phyloP scores from a whole-genome alignment of 30 jellyfish, hydroid and myxozoan genomes.

The Hydractinia symbiolongicarpus region DNA sequence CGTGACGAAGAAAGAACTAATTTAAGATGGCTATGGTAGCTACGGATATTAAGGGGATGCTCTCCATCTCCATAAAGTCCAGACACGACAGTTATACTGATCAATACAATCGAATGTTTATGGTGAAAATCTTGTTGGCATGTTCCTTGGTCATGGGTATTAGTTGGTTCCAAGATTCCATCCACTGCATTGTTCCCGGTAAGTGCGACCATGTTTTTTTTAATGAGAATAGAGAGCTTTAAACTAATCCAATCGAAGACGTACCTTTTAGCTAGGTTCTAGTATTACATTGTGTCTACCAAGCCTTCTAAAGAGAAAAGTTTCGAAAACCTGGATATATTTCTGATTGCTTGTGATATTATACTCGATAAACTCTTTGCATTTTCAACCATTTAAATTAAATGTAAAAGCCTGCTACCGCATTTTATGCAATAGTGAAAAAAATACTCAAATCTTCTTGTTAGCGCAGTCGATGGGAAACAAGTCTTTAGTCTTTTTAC shows the following conservation, averaged over 20 bases:
- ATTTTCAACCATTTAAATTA: too few relatives aligned
- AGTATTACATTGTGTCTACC: neutral
- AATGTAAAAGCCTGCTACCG: neutral
- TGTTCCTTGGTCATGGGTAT: slow-evolving; percentile 36
- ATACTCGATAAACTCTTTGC: too few relatives aligned
- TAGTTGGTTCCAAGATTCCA: slow-evolving; percentile 35
- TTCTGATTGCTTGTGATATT: too few relatives aligned
- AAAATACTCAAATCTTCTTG: too few relatives aligned
- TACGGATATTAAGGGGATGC: slow-evolving; percentile 40
- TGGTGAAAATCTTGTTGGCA: slow-evolving; percentile 37
- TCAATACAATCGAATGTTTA: slow-evolving; percentile 38
- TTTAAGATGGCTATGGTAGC: slow-evolving; percentile 46
- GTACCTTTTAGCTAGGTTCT: too few relatives aligned
- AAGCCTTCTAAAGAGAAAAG: too few relatives aligned
- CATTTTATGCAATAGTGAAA: too few relatives aligned
- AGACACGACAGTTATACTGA: slow-evolving; percentile 34
- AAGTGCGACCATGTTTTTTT: slow-evolving; percentile 10
- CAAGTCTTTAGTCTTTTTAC: too few relatives aligned
- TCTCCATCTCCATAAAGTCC: slow-evolving; percentile 30
- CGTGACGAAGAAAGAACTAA: neutral
- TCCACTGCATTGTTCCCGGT: slow-evolving; percentile 40
- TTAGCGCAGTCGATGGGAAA: too few relatives aligned
- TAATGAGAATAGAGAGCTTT: too few relatives aligned
- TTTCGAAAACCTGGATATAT: too few relatives aligned
- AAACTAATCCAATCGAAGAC: too few relatives aligned